Evolutionary conservation across 2,888 invertebrate genomes (phyloP).

Genomic region (Drepanosiphum platanoidis): DNA sequence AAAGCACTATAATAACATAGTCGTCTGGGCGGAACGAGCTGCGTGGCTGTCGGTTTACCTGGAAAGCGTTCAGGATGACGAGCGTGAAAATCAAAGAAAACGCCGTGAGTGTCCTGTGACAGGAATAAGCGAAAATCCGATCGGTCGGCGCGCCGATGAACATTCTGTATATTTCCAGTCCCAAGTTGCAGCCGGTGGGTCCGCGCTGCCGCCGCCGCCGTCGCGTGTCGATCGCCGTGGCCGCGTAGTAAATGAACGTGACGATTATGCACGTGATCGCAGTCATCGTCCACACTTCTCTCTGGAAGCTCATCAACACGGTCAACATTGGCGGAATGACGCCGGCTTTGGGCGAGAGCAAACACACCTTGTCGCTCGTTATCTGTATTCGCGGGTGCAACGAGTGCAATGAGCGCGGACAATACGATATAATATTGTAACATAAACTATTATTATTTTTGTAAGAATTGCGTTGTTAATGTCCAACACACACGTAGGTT

Average conservation of each 20-base stretch:
- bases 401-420: too few species aligned
- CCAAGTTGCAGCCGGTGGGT: constrained; percentile 57
- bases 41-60: too few species aligned
- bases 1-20: too few species aligned
- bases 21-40: too few species aligned
- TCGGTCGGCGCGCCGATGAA: constrained; percentile 58
- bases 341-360: constrained; percentile 68
- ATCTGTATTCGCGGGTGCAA: constrained; percentile 63
- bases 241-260: constrained; percentile 64
- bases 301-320: constrained; percentile 67
- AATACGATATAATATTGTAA: background rate
- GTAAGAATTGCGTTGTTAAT: background rate
- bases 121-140: constrained; percentile 16
- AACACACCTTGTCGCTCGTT: constrained; percentile 68
- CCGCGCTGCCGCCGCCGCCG: constrained; percentile 37
- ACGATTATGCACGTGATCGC: constrained; percentile 64
- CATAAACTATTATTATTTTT: background rate
- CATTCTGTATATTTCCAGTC: constrained; percentile 61
- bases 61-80: constrained; percentile 49
- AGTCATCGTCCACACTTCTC: constrained; percentile 65
- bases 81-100: constrained; percentile 49
- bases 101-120: constrained; percentile 25
- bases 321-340: constrained; percentile 68
- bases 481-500: background rate
- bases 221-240: constrained; percentile 63